Percentiles rank a stretch among this genome's conserved stretches.
Evolutionary conservation across 2,113 vertebrate species (phyloP).

Genomic region (Solenodon paradoxus): DNA sequence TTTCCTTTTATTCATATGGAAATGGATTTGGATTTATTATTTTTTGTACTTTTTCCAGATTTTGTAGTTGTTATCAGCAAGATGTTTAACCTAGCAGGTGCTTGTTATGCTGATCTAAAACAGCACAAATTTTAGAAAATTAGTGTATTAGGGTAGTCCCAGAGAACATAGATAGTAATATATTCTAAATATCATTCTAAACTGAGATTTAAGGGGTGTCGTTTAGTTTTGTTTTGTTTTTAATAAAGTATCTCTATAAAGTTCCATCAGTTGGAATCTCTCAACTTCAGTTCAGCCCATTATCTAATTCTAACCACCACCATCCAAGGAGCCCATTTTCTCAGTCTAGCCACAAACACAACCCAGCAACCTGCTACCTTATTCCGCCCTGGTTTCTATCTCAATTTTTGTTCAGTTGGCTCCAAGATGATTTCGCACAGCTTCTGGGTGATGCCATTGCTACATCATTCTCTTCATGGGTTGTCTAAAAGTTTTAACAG

Average conservation of each 20-base stretch:
- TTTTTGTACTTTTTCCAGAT: not conserved
- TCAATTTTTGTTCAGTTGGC: not conserved
- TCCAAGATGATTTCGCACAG: not conserved
- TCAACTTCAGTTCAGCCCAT: not conserved
- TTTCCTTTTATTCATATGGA: not conserved
- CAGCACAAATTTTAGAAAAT: not conserved
- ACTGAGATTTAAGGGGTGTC: not conserved
- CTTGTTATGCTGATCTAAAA: conserved; percentile 7
- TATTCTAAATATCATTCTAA: not conserved
- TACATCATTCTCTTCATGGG: not conserved
- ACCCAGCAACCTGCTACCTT: not conserved
- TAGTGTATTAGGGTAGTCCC: not conserved
- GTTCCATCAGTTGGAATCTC: not conserved
- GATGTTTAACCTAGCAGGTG: not conserved
- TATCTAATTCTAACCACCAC: not conserved
- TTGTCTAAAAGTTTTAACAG: not conserved
- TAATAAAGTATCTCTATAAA: not conserved
- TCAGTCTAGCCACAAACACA: not conserved
- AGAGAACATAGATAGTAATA: not conserved
- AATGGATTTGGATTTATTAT: not conserved
- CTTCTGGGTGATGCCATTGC: not conserved
- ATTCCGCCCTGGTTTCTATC: not conserved
- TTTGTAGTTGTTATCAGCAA: not conserved
- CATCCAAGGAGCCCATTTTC: not conserved
- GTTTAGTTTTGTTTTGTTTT: not conserved